Percentiles rank a stretch among this genome's conserved stretches.
These are phyloP conservation scores for Pteropus alecto DNA, from an alignment of 2,113 vertebrate species.

Conservation along the genomic window DNA sequence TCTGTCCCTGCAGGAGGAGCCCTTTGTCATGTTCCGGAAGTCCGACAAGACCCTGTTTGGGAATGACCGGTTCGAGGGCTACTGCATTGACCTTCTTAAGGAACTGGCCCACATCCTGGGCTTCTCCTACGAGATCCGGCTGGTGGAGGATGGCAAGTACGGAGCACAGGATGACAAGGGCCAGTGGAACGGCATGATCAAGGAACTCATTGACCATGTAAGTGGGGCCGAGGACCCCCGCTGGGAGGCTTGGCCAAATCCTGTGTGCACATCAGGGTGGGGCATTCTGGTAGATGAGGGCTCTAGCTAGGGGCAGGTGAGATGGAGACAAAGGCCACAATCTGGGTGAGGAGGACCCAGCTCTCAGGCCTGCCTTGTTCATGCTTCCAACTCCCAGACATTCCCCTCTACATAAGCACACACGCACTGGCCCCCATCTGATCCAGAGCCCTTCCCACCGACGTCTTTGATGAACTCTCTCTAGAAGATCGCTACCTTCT, in stretches of 20 bases:
- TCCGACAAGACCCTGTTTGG: slow-evolving; percentile 95
- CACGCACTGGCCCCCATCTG: rapidly evolving
- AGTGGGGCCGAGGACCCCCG: slow-evolving; percentile 71
- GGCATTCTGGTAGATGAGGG: neutral
- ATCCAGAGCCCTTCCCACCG: neutral
- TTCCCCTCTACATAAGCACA: rapidly evolving
- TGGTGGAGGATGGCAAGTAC: slow-evolving; percentile 96
- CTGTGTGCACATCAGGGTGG: too few relatives aligned
- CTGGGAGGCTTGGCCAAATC: neutral
- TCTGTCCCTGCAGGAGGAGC: slow-evolving; percentile 90
- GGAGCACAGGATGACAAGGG: slow-evolving; percentile 98
- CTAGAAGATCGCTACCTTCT: neutral
- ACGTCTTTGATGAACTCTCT: neutral
- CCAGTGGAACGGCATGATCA: slow-evolving; percentile 98
- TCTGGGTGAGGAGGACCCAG: neutral
- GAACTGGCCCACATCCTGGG: slow-evolving; percentile 95
- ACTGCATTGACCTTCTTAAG: slow-evolving; percentile 97
- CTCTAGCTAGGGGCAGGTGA: neutral
- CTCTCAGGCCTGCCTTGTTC: neutral
- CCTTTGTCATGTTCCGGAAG: slow-evolving; percentile 98
- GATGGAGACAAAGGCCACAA: neutral
- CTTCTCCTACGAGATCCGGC: slow-evolving; percentile 95
- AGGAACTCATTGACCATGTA: slow-evolving; percentile 98
- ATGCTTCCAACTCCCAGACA: neutral
- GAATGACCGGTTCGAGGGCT: slow-evolving; percentile 98